These are phyloP conservation scores for Cylloceria caligata DNA, from an alignment of 2,888 invertebrate species.

Conservation along the genomic window DNA sequence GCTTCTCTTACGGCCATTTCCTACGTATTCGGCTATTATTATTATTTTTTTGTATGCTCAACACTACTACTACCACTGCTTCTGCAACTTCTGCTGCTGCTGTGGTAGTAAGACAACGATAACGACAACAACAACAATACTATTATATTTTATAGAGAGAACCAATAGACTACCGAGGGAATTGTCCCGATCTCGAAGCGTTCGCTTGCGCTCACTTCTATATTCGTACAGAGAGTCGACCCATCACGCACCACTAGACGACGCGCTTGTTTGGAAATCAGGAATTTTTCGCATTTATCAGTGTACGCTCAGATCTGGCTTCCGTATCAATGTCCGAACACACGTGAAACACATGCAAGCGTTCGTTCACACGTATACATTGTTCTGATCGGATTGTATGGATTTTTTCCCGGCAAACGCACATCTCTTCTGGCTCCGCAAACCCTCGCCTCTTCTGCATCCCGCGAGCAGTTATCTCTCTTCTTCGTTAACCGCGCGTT, in stretches of 20 bases:
- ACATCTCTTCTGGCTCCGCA: conserved; percentile 72
- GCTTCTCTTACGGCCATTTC: no score
- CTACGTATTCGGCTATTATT: no score
- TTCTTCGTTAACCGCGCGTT: conserved; percentile 50
- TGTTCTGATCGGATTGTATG: conserved; percentile 84
- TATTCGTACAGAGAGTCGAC: conserved; percentile 64
- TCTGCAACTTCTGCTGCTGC: no score
- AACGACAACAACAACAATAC: neutral
- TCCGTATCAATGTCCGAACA: conserved; percentile 81
- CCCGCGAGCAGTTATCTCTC: conserved; percentile 76
- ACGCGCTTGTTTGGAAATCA: conserved; percentile 75
- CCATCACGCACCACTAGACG: conserved; percentile 76
- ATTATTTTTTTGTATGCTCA: no score
- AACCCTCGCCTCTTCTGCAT: conserved; percentile 68
- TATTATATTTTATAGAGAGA: conserved; percentile 28
- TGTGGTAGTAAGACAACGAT: no score
- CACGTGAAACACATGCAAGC: conserved; percentile 81
- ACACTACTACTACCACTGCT: no score
- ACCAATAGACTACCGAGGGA: conserved; percentile 58
- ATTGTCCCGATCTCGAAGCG: conserved; percentile 54
- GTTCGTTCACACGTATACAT: conserved; percentile 83
- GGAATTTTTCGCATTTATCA: conserved; percentile 80
- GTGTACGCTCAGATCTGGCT: conserved; percentile 80
- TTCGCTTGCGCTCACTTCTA: conserved; percentile 60
- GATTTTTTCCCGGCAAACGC: conserved; percentile 82